Conservation (phyloP, 2,888 invertebrate genomes). For the Mystacides longicornis region DNA sequence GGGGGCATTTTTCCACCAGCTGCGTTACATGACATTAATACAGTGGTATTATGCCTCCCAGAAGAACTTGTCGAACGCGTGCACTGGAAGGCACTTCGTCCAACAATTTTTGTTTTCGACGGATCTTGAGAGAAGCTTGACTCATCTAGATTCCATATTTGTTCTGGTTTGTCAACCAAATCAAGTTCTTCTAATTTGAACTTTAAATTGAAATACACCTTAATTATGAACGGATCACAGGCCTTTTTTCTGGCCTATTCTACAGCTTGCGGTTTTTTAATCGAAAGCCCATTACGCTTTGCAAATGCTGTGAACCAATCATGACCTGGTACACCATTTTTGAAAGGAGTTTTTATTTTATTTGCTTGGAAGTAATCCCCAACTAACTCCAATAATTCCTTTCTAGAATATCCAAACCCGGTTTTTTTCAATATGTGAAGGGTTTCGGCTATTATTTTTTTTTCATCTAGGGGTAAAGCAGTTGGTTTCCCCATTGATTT, state of each 20-base stretch:
- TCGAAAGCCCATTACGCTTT: conserved; percentile 29
- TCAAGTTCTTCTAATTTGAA: background rate
- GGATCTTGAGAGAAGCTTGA: conserved; percentile 16
- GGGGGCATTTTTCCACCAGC: conserved; percentile 13
- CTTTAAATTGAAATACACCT: background rate
- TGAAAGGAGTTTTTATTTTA: conserved; percentile 29
- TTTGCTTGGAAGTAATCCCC: conserved; percentile 28
- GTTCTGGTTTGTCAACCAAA: conserved; percentile 17
- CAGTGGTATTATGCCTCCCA: conserved; percentile 12
- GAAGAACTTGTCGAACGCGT: conserved; percentile 16
- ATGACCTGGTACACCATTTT: conserved; percentile 29
- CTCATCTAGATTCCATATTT: conserved; percentile 28
- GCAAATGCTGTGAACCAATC: conserved; percentile 30
- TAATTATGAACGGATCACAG: background rate
- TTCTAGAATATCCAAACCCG: conserved; percentile 31
- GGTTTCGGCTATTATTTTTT: conserved; percentile 17
- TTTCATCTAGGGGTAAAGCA: conserved; percentile 8
- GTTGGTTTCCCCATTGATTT: conserved; percentile 27
- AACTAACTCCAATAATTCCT: conserved; percentile 29
- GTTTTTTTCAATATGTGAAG: conserved; percentile 29
- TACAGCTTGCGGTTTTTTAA: conserved; percentile 33
- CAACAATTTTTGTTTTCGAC: conserved; percentile 25
- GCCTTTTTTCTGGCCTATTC: conserved; percentile 24
- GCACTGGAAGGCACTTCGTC: conserved; percentile 13
- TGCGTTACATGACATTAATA: conserved; percentile 18